Base-by-base conservation (phyloP, 2,888 invertebrate genomes). In the Pomacea canaliculata region DNA sequence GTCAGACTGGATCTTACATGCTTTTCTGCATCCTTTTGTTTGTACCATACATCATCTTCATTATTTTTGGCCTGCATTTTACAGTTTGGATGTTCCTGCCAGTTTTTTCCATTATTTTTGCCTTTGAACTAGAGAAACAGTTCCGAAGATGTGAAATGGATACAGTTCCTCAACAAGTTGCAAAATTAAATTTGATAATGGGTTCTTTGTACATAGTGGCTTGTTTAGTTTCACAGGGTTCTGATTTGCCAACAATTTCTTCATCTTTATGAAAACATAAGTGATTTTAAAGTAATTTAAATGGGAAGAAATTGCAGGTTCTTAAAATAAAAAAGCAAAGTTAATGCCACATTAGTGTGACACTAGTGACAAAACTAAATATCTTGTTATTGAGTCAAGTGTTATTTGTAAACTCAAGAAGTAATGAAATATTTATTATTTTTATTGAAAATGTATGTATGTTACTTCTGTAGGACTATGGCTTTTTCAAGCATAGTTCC, bases 71-170 rank as follows among this genome's bases (percentile, higher is more conserved):
- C 10, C 92, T 97, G 3, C 94, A 96, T 87, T 96, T 95, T 90
- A 96, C 96, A 9, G 90, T 94, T 79, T 97, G 96, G 95, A 97
- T 97, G 91, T 92, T 97, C 85, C 91, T 98, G 84, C 98, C 98
- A 18, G 92, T 97, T 81, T 92, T 97, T 27, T 97, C 97, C 7
- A 92, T 98, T 80, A 95, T 96, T 7, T 93, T 94, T 83, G 97
- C 97, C 74, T 98, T 98, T 91, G 94, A 94, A 90, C 94, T 97
- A 86, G 97, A 98, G 90, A 95, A 96, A 89, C 94, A 95, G 87
- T 97, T 97, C 89, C 93, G 97, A 79, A 93, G 94, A 73, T 94
- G 94, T 79, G 94, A 94, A 73, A 95, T 97, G 92, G 94, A 94
- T 84, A 93, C 93, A 90, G 95, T 97, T 79, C 97, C 97, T 4